phyloP scores from a whole-genome alignment of 2,113 vertebrate genomes.

The Pedionomus torquatus region DNA sequence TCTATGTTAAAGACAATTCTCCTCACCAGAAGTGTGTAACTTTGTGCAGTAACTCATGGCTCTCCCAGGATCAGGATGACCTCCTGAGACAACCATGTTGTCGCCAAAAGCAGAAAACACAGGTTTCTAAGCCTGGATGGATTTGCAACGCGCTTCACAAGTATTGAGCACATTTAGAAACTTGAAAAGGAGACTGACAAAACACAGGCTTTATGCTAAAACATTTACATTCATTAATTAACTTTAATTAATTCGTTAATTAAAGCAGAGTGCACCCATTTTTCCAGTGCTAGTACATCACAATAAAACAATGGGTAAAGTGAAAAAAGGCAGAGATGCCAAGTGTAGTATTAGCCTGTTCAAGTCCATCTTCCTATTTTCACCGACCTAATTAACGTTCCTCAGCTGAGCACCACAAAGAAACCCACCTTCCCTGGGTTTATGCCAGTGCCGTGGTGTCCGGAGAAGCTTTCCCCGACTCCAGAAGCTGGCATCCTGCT shows the following conservation, averaged over 20 bases:
- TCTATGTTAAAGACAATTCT: background rate
- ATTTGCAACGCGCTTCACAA: background rate
- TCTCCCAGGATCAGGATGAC: background rate
- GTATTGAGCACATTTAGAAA: background rate
- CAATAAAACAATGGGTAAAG: background rate
- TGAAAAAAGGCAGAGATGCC: background rate
- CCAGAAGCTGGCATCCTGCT: background rate
- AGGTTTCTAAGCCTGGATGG: accelerated
- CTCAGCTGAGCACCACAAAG: accelerated
- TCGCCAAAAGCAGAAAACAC: background rate
- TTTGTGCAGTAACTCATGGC: background rate
- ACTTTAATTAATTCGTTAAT: slow-evolving; percentile 4
- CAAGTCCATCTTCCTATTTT: background rate
- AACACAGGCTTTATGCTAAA: background rate
- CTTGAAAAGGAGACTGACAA: background rate
- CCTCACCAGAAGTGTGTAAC: background rate
- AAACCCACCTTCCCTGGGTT: accelerated
- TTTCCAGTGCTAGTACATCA: background rate
- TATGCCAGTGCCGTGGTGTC: background rate
- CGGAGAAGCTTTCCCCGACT: background rate
- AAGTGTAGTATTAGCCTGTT: accelerated
- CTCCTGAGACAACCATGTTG: background rate
- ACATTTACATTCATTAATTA: slow-evolving; percentile 1
- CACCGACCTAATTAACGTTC: background rate
- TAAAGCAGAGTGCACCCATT: background rate